Base-by-base conservation (phyloP, 2,797 vertebrate species). In the Scomberomorus guttatus region DNA sequence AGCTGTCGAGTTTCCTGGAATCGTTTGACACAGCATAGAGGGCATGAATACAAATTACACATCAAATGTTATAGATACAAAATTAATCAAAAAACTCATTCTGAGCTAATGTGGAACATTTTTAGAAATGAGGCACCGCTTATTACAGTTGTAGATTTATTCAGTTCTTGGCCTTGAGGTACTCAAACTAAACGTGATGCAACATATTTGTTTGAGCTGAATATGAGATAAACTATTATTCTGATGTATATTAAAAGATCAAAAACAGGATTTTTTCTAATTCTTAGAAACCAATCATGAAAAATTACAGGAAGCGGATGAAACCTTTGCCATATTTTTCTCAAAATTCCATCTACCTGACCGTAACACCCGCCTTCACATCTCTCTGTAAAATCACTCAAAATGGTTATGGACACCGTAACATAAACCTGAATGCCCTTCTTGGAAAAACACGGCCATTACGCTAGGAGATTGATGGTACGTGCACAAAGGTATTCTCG, bases 331-430 rank as follows among this genome's bases (percentile, higher is more conserved):
- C 37, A 0, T 56, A 60, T 72, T 81, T 69, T 22, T 57, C 14
- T 57, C 14, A 13, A 29, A 64, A 83, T 87, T 77, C 65, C 74
- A 71, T 79, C 83, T 74, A 90, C 79, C 52, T 89, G 82, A 81
- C 62, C 8, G 6, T 72, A 79, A 67, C 29, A 5, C 46, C 54
- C n/a, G 51, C 74, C 81, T 73, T 73, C 65, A 72, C 72, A 51
- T 73, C 32, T n/a, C 48, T 87, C 91, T 91, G 90, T 79, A 18
- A 87, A 91, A 93, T 89, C 88, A 72, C 70, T 93, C 86, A 89
- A 71, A 80, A 72, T 13, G 5, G 54, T 71, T 82, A 79, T 80
- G 74, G 87, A 88, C 63, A 42, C 37, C 60, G 90, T 82, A 92
- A 91, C 75, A 73, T 60, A 84, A 92, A 87, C 81, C 77, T 65